Conservation (phyloP, 2,113 vertebrate genomes). For the Mungos mungo region DNA sequence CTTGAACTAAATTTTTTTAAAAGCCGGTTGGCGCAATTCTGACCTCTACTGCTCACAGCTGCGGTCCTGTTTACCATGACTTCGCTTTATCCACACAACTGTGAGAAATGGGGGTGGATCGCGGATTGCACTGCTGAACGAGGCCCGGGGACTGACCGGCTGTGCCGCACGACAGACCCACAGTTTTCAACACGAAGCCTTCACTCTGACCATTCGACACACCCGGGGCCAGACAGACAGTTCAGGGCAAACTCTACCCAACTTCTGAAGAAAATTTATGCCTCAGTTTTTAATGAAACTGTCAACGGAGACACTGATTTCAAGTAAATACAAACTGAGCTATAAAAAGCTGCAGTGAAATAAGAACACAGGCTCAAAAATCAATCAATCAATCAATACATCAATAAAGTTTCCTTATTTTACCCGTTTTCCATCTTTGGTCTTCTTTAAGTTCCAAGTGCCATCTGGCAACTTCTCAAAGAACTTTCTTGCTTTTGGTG, state of each 20-base stretch:
- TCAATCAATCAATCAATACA: neutral
- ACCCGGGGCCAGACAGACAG: neutral
- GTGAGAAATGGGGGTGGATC: neutral
- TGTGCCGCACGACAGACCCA: neutral
- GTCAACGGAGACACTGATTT: neutral
- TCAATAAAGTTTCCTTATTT: neutral
- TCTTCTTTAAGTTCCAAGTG: constrained; percentile 99
- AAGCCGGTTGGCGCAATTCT: neutral
- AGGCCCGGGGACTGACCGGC: neutral
- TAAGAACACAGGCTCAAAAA: neutral
- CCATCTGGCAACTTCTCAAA: constrained; percentile 99
- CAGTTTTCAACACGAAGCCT: neutral
- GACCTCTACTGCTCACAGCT: neutral
- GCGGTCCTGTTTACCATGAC: neutral
- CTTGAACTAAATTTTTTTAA: neutral
- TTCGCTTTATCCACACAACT: neutral
- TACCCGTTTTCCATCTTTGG: constrained; percentile 99
- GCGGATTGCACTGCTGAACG: neutral
- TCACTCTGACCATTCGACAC: neutral
- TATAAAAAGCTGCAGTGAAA: neutral
- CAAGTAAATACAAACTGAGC: neutral
- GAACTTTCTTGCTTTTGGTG: constrained; percentile 99
- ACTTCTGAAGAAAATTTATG: neutral
- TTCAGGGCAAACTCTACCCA: neutral
- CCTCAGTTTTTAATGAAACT: neutral